Percentiles rank a stretch among this genome's conserved stretches.
These are phyloP conservation scores for Molothrus ater DNA, from an alignment of 2,797 vertebrate species.

Conservation along the genomic window DNA sequence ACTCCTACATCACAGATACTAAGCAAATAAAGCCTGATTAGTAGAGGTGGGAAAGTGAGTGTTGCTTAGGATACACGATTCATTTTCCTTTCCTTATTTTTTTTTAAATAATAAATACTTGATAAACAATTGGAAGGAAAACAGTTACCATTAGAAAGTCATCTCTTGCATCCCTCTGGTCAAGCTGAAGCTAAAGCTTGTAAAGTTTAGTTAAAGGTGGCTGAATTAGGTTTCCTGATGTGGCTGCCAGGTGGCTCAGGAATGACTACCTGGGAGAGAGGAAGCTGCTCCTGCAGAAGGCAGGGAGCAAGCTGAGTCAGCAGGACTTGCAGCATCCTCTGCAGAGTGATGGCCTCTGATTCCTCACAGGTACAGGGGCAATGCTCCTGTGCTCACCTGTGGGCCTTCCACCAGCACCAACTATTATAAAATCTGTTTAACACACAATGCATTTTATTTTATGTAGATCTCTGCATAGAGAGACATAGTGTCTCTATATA, in stretches of 20 bases:
- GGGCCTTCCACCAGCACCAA: not conserved
- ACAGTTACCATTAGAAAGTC: not conserved
- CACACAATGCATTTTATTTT: not conserved
- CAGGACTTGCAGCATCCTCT: not conserved
- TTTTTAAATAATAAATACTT: not conserved
- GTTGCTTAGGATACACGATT: not conserved
- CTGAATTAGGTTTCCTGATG: not conserved
- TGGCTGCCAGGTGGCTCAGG: not conserved
- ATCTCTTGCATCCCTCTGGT: not conserved
- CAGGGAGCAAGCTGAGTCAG: not conserved
- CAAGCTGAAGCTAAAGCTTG: not conserved
- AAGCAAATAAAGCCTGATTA: constrained; percentile 31
- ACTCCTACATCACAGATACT: not conserved
- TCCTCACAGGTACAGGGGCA: not conserved
- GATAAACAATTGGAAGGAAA: not conserved
- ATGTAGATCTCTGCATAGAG: not conserved
- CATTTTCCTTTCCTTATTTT: not conserved
- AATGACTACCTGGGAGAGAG: not conserved
- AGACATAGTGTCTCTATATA: not conserved
- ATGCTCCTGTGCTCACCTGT: not conserved
- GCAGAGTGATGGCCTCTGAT: not conserved
- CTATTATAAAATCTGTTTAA: not conserved
- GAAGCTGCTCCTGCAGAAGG: not conserved
- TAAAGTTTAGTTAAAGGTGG: rapidly evolving
- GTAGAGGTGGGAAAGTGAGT: not conserved